A percentile compares a stretch with the other conserved stretches of the same genome.
phyloP scores from a whole-genome alignment of 2,113 vertebrate genomes.

The Saiga tatarica region DNA sequence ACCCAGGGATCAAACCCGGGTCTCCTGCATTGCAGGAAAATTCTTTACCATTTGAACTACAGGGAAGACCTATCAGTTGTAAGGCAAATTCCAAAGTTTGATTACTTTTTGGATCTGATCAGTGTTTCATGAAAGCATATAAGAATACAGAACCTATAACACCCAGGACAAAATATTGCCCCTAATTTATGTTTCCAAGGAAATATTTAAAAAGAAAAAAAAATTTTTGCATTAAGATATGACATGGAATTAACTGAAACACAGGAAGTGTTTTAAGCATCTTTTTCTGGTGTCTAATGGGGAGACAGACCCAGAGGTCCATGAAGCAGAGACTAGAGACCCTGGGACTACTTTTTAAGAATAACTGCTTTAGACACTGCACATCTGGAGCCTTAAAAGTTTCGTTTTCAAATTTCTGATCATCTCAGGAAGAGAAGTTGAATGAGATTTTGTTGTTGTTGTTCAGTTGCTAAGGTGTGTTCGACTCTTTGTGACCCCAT shows the following conservation, averaged over 20 bases:
- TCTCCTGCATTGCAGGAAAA: neutral
- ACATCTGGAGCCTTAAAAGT: neutral
- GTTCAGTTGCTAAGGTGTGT: neutral
- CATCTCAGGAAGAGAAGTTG: neutral
- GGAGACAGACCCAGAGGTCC: too few species aligned
- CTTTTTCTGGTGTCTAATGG: neutral
- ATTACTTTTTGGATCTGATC: neutral
- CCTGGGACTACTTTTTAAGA: neutral
- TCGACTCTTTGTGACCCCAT: neutral
- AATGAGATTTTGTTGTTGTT: neutral
- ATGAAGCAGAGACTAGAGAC: neutral
- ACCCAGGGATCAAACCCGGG: neutral
- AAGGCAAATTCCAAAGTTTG: neutral
- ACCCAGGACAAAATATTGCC: neutral
- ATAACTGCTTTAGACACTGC: neutral
- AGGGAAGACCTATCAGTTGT: neutral
- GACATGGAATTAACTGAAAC: neutral
- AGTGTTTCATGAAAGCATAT: neutral
- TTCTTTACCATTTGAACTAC: neutral
- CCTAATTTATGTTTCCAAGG: neutral
- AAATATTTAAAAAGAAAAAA: neutral
- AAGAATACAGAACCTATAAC: neutral
- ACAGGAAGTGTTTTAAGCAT: neutral
- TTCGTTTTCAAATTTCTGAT: neutral
- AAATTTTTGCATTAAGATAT: neutral